Evolutionary conservation across 2,113 vertebrate species (phyloP).

Genomic region (Halichoeres trimaculatus): DNA sequence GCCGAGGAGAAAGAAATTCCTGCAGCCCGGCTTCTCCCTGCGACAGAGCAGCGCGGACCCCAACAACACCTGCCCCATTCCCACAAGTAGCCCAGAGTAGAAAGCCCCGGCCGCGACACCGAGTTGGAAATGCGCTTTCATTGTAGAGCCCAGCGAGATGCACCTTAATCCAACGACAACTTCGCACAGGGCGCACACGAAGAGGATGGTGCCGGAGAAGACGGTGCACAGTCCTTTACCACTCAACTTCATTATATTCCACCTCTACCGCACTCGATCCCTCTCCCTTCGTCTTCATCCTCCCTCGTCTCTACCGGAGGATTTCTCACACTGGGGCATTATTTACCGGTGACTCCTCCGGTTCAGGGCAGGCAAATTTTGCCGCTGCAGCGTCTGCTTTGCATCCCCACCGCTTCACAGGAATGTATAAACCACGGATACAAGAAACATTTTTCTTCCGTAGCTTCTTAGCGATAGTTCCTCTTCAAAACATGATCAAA

Average conservation of each 20-base stretch:
- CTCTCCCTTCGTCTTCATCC: conserved; percentile 87
- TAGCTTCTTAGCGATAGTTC: conserved; percentile 50
- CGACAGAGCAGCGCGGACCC: conserved; percentile 89
- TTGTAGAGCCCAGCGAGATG: conserved; percentile 90
- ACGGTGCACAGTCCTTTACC: conserved; percentile 94
- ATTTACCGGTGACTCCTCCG: conserved; percentile 77
- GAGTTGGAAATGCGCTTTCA: conserved; percentile 91
- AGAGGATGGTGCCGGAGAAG: conserved; percentile 92
- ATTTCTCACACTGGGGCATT: conserved; percentile 80
- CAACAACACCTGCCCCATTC: conserved; percentile 89
- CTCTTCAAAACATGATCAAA: conserved; percentile 29
- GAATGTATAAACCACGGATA: conserved; percentile 78
- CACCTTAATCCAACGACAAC: conserved; percentile 93
- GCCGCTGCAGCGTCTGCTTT: conserved; percentile 56
- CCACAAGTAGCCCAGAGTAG: conserved; percentile 92
- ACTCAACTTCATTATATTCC: conserved; percentile 97
- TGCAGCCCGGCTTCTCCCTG: conserved; percentile 85
- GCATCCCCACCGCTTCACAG: conserved; percentile 65
- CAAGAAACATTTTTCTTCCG: conserved; percentile 26
- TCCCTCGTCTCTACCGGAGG: conserved; percentile 86
- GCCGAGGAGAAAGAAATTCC: conserved; percentile 92
- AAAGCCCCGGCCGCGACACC: conserved; percentile 91
- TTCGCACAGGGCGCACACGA: conserved; percentile 93
- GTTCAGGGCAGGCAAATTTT: conserved; percentile 73
- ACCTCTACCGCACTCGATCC: conserved; percentile 85